These are phyloP conservation scores for Gallinago stenura DNA, from an alignment of 2,797 vertebrate species.

Conservation along the genomic window DNA sequence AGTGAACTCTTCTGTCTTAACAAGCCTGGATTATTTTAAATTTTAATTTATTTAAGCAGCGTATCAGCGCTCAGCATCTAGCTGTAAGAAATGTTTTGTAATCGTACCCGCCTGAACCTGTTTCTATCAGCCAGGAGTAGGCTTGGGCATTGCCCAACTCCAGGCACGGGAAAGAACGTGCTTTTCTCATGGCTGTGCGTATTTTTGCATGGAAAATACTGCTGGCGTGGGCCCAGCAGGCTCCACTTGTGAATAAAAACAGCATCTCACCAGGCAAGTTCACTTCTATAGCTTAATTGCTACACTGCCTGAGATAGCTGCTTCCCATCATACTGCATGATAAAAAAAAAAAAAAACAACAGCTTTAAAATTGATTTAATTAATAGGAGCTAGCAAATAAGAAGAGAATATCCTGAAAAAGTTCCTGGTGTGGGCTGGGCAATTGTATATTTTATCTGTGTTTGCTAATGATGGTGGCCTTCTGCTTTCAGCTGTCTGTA, in stretches of 20 bases:
- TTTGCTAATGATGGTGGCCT: constrained; percentile 18
- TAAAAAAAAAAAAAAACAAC: neutral
- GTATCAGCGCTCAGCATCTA: neutral
- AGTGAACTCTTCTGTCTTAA: neutral
- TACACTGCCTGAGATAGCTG: neutral
- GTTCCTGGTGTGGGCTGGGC: neutral
- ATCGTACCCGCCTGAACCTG: neutral
- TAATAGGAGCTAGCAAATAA: neutral
- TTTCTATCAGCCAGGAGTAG: neutral
- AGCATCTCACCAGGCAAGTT: neutral
- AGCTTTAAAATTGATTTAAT: neutral
- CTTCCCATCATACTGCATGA: neutral
- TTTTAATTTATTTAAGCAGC: neutral
- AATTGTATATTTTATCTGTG: neutral
- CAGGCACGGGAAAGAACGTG: rapidly evolving
- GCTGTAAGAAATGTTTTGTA: neutral
- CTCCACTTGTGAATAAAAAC: neutral
- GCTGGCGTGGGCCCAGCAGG: neutral
- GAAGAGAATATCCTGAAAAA: neutral
- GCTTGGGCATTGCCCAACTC: neutral
- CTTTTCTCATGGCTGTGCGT: neutral
- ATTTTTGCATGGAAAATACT: neutral
- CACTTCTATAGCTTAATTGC: neutral
- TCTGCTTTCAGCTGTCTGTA: constrained; percentile 84
- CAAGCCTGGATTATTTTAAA: neutral